A percentile compares a stretch with the other conserved stretches of the same genome.
These are phyloP conservation scores for Palythoa caribaeorum DNA, from an alignment of 92 coral and sea anemone genomes.

Conservation along the genomic window DNA sequence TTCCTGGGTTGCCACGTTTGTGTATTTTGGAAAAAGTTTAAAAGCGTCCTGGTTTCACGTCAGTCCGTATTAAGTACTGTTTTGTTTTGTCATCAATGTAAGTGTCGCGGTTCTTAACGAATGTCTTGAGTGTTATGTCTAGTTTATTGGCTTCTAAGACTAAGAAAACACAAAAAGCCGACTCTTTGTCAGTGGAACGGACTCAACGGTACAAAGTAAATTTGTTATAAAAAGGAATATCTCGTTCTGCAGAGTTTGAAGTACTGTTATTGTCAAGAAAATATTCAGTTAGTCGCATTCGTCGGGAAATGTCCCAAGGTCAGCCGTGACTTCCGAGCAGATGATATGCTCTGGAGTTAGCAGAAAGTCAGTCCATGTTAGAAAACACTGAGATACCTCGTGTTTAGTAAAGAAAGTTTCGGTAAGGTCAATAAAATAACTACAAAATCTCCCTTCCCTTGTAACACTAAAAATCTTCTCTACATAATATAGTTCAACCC, in stretches of 20 bases:
- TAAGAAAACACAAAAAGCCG: neutral
- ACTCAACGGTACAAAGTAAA: neutral
- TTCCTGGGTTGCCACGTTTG: conserved; percentile 30
- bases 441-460: too few species aligned
- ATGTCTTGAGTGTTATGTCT: neutral
- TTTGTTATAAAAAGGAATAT: neutral
- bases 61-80: conserved; percentile 12
- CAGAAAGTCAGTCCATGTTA: neutral
- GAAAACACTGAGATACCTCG: neutral
- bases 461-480: too few species aligned
- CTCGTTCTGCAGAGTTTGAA: neutral
- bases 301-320: neutral
- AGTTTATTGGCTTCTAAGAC: neutral
- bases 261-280: too few species aligned
- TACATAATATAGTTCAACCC: too few species aligned
- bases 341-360: neutral
- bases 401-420: neutral
- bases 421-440: neutral
- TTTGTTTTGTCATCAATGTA: conserved; percentile 43
- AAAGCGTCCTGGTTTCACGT: conserved; percentile 34
- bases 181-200: neutral
- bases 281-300: neutral
- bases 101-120: conserved; percentile 17
- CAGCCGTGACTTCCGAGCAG: neutral
- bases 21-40: conserved; percentile 16